phyloP scores from a whole-genome alignment of 2,888 invertebrate species.

The Drosophila buzzatii region DNA sequence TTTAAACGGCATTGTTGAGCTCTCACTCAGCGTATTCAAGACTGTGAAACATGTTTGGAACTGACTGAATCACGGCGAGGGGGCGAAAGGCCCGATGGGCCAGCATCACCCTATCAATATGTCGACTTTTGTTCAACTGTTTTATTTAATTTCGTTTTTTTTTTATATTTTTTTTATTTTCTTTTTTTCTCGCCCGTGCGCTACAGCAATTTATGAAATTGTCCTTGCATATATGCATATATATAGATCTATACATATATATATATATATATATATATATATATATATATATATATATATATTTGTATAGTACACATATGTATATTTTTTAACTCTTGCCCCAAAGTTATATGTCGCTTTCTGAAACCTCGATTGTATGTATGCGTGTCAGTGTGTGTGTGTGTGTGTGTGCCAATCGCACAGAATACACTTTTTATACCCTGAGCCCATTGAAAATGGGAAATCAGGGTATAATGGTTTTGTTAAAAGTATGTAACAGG shows the following conservation, averaged over 20 bases:
- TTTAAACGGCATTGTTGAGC: constrained; percentile 19
- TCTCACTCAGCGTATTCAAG: neutral
- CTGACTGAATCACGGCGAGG: constrained; percentile 46
- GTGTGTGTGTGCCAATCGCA: constrained; percentile 60
- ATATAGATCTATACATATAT: no score
- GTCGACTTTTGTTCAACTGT: constrained; percentile 54
- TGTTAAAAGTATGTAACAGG: no score
- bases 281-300: neutral
- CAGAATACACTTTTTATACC: constrained; percentile 70
- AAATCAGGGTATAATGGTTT: no score
- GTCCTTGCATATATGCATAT: constrained; percentile 28
- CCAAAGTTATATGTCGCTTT: constrained; percentile 69
- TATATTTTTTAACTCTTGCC: constrained; percentile 45
- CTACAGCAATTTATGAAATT: constrained; percentile 66
- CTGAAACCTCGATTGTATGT: constrained; percentile 46
- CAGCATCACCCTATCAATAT: constrained; percentile 53
- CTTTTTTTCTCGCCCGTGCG: constrained; percentile 18
- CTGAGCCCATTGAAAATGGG: no score
- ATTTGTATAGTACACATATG: constrained; percentile 1
- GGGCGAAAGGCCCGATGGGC: constrained; percentile 2
- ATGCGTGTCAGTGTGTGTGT: constrained; percentile 10
- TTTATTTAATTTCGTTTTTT: constrained; percentile 5
- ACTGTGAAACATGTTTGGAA: constrained; percentile 27
- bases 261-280: neutral
- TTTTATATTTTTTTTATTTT: neutral